A percentile compares a stretch with the other conserved stretches of the same genome.
Evolutionary conservation across 64 coral and sea anemone genomes (phyloP).

Genomic region (Catalaphyllia jardinei): DNA sequence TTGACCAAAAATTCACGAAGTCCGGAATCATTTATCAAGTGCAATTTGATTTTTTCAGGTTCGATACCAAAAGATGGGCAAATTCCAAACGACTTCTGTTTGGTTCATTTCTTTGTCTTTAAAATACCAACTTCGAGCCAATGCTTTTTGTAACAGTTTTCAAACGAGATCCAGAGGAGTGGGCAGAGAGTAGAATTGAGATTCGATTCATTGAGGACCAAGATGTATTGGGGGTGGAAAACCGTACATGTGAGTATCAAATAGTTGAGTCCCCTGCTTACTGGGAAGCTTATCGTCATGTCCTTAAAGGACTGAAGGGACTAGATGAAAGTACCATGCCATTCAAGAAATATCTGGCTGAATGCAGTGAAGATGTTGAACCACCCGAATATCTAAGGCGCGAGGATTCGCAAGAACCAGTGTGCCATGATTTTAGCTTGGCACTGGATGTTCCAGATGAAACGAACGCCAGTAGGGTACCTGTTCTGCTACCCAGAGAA

Average conservation of each 20-base stretch:
- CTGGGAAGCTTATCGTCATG: constrained; percentile 72
- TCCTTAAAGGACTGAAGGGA: constrained; percentile 62
- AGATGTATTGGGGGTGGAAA: constrained; percentile 54
- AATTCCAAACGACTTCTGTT: constrained; percentile 31
- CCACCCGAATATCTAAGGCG: constrained; percentile 51
- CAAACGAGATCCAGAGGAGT: constrained; percentile 29
- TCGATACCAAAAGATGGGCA: constrained; percentile 54
- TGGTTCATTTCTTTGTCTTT: constrained; percentile 85
- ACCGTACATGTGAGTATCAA: constrained; percentile 12
- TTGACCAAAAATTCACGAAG: constrained; percentile 33
- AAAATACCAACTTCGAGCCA: constrained; percentile 60
- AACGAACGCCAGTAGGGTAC: constrained; percentile 14
- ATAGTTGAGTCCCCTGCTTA: constrained; percentile 66
- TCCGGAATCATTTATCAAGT: constrained; percentile 60
- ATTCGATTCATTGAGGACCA: constrained; percentile 32
- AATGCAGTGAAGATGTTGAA: constrained; percentile 22
- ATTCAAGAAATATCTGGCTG: constrained; percentile 36
- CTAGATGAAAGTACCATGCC: constrained; percentile 48
- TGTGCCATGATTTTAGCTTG: constrained; percentile 25
- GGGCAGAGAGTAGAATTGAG: not conserved
- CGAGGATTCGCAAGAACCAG: not conserved
- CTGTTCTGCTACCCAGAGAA: constrained; percentile 24
- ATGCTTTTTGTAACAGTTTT: constrained; percentile 77
- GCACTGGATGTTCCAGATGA: not conserved
- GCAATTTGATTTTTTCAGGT: constrained; percentile 54